Evolutionary conservation across 2,888 invertebrate genomes (phyloP), one percentile per base, ranked within the genome.

Genomic region (Dolichopus griseipennis): DNA sequence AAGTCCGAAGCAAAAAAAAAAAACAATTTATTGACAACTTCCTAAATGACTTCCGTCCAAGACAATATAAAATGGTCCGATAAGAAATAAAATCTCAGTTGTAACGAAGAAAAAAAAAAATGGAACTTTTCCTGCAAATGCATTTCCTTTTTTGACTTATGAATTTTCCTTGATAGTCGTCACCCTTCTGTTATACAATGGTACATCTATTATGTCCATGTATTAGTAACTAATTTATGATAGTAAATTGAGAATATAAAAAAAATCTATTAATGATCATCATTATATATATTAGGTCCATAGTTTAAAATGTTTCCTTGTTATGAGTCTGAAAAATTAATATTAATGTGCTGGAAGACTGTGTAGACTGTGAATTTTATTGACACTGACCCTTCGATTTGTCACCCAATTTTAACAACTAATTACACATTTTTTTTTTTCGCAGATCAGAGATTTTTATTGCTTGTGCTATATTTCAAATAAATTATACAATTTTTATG

Each of bases 1-100:
- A 18, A 52, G 52, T 2, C 9, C 18, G 18, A 43, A 34, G 5
- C 37, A 52, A 18, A 52, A 18, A 52, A 12, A 6, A 37, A 20
- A 37, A 37, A 37, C 5, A 64, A 33, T 64, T 64, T 64, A 64
- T 64, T 64, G 64, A 64, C 37, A n/a, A 64, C 64, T 64, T 64
- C 64, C 64, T 64, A 34, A 64, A 64, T 64, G 64, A 64, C 37
- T 64, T 64, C 64, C 64, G 64, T 64, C 64, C 64, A 64, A 64
- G 64, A 64, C 33, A 34, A 34, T 37, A 34, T 37, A 37, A 64
- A 64, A 64, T 52, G 1, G 52, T 12, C 9, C 15, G 15, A 52
- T 6, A 52, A 52, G 43, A 52, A 52, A 52, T 2, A 18, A 52
- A 52, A 52, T 12, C 9, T 52, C 9, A 15, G 6, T 12, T n/a